These are phyloP conservation scores for Sebastes minor DNA, from an alignment of 2,797 vertebrate genomes.

Conservation along the genomic window DNA sequence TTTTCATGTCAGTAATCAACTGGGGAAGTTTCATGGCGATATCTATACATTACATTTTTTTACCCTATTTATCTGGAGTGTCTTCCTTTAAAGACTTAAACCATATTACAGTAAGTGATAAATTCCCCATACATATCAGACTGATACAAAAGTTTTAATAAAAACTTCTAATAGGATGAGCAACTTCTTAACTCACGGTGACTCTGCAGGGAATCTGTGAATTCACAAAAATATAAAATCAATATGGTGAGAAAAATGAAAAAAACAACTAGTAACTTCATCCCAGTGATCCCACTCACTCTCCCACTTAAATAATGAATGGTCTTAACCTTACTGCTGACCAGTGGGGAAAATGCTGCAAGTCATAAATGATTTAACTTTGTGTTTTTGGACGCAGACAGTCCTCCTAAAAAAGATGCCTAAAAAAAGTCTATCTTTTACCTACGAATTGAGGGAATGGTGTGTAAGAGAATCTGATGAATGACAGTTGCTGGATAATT, in stretches of 20 bases:
- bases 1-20: no score
- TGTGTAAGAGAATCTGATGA: background rate
- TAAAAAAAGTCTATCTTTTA: background rate
- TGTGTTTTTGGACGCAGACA: background rate
- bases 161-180: background rate
- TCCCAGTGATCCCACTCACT: background rate
- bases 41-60: no score
- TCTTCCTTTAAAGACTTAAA: no score
- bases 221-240: no score
- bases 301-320: no score
- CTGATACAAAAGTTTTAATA: background rate
- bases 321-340: no score
- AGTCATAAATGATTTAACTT: constrained; percentile 1
- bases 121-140: background rate
- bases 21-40: no score
- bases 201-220: background rate
- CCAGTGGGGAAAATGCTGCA: no score
- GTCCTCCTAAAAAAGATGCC: no score
- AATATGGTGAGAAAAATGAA: background rate
- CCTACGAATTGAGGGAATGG: background rate
- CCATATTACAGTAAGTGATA: background rate
- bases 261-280: background rate
- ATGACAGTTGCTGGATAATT: background rate
- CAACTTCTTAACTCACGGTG: background rate
- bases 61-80: no score